phyloP scores from a whole-genome alignment of 2,888 invertebrate species.

The Cryptocephalus primarius region DNA sequence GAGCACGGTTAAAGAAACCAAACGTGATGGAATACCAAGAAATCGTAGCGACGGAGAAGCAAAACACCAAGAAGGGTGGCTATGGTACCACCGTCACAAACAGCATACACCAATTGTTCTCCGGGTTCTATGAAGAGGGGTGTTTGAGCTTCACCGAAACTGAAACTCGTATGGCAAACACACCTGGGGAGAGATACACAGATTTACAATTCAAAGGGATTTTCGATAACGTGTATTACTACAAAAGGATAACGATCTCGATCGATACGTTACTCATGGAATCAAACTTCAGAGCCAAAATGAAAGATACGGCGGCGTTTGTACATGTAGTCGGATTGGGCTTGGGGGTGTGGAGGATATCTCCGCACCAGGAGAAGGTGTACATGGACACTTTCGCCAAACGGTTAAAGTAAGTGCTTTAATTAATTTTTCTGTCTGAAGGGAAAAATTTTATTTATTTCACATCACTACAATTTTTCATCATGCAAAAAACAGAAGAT shows the following conservation, averaged over 20 bases:
- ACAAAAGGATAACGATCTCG: slow-evolving; percentile 42
- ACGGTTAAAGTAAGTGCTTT: slow-evolving; percentile 38
- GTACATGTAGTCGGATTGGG: slow-evolving; percentile 57
- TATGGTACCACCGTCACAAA: slow-evolving; percentile 12
- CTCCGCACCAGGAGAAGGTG: slow-evolving; percentile 49
- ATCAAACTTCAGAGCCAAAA: slow-evolving; percentile 46
- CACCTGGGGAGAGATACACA: slow-evolving; percentile 10
- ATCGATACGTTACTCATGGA: slow-evolving; percentile 53
- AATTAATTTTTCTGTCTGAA: no score
- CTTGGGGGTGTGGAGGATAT: slow-evolving; percentile 54
- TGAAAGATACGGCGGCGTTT: slow-evolving; percentile 43
- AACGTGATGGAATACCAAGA: slow-evolving; percentile 51
- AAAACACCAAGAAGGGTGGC: slow-evolving; percentile 38
- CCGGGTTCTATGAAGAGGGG: slow-evolving; percentile 15
- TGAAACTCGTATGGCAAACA: not conserved
- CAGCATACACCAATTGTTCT: slow-evolving; percentile 10
- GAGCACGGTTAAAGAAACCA: slow-evolving; percentile 42
- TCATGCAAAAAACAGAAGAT: no score
- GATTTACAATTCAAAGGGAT: slow-evolving; percentile 7
- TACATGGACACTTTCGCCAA: slow-evolving; percentile 54
- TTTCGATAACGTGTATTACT: slow-evolving; percentile 28
- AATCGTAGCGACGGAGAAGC: slow-evolving; percentile 34
- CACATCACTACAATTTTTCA: no score
- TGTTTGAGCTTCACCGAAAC: slow-evolving; percentile 6
- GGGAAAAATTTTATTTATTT: no score